A percentile compares a stretch with the other conserved stretches of the same genome.
Conservation (phyloP, 2,797 vertebrate genomes). For the Hirundo rustica region DNA sequence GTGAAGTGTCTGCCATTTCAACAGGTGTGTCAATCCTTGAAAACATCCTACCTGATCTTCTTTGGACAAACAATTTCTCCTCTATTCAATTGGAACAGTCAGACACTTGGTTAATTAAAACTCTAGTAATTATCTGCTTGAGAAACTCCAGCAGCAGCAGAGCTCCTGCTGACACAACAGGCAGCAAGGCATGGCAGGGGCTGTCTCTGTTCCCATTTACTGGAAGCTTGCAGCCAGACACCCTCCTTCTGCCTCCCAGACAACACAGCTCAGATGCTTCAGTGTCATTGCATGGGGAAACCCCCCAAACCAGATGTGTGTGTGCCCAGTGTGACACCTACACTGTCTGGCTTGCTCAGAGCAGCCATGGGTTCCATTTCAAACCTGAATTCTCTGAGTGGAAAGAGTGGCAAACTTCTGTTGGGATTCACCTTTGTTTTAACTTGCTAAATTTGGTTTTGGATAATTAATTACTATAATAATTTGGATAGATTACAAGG, state of each 20-base stretch:
- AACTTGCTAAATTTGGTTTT: background rate
- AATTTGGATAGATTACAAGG: background rate
- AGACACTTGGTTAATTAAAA: background rate
- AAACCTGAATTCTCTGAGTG: background rate
- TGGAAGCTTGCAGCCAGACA: background rate
- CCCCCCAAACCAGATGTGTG: background rate
- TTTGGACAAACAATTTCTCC: background rate
- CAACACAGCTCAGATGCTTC: background rate
- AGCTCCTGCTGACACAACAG: background rate
- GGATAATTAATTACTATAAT: background rate
- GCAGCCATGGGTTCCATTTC: background rate
- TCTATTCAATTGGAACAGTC: background rate
- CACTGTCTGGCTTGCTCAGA: background rate
- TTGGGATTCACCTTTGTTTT: background rate
- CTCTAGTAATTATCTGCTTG: background rate
- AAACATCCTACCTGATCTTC: background rate
- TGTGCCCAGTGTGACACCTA: background rate
- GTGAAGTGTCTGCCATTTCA: background rate
- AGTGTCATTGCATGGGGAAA: background rate
- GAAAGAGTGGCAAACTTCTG: background rate
- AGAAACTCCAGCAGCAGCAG: background rate
- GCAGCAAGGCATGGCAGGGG: background rate
- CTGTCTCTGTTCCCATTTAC: background rate
- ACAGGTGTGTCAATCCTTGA: background rate
- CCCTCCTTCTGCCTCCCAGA: background rate